phyloP scores from a whole-genome alignment of 53 echinoderm and acorn worm genomes.

The Crossaster papposus region DNA sequence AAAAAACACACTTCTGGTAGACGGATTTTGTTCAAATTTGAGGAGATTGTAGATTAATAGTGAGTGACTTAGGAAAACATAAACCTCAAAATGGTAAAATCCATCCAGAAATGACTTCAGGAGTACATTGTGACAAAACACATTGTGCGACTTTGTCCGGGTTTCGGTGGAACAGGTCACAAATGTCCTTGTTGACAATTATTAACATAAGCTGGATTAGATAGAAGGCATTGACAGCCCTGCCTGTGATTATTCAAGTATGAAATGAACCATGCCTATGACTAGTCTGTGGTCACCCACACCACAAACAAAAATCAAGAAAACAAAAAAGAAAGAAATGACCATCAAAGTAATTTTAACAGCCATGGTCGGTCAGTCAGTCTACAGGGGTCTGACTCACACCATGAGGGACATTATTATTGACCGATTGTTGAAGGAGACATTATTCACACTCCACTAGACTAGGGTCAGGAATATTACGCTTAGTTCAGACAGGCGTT shows the following conservation, averaged over 20 bases:
- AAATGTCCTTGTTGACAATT: background rate
- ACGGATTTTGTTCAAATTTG: too few relatives aligned
- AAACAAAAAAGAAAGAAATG: background rate
- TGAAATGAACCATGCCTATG: slow-evolving; percentile 17
- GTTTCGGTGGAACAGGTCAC: too few relatives aligned
- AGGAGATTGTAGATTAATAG: too few relatives aligned
- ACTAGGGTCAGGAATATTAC: too few relatives aligned
- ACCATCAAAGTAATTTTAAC: background rate
- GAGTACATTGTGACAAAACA: too few relatives aligned
- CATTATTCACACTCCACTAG: background rate
- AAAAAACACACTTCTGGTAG: too few relatives aligned
- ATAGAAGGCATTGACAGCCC: background rate
- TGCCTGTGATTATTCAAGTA: background rate
- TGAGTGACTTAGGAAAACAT: too few relatives aligned
- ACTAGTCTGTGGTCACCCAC: background rate
- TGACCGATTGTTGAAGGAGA: background rate
- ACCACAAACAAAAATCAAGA: too few relatives aligned
- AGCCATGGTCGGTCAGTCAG: background rate
- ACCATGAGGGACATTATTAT: background rate
- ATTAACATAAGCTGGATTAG: background rate
- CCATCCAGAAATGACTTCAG: too few relatives aligned
- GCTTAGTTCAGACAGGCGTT: too few relatives aligned
- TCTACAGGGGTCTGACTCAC: background rate
- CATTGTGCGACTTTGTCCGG: too few relatives aligned
- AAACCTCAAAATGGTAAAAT: too few relatives aligned